These are phyloP conservation scores for Drosophila sordidula DNA, from an alignment of 2,888 invertebrate species.

Conservation along the genomic window DNA sequence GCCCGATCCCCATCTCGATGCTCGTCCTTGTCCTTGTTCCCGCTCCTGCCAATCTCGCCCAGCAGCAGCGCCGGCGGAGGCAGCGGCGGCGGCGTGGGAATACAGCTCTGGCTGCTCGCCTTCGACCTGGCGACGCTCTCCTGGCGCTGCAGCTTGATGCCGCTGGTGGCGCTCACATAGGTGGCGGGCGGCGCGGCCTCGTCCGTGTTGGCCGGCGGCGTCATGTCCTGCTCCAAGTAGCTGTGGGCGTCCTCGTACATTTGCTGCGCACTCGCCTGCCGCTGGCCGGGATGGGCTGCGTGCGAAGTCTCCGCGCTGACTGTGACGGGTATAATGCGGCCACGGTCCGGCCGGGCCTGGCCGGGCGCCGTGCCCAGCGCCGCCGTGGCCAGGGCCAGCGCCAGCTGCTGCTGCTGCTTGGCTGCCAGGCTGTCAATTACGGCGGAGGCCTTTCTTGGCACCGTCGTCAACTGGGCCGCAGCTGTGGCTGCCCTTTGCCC, in stretches of 20 bases:
- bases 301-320: conserved; percentile 51
- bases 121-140: conserved; percentile 23
- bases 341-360: not conserved
- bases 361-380: conserved; percentile 17
- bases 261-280: conserved; percentile 60
- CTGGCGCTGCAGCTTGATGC: conserved; percentile 69
- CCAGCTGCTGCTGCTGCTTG: conserved; percentile 75
- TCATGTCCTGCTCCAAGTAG: conserved; percentile 74
- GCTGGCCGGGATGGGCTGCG: conserved; percentile 22
- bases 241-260: conserved; percentile 80
- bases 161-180: conserved; percentile 62
- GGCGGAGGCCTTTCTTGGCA: conserved; percentile 50
- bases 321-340: conserved; percentile 69
- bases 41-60: conserved; percentile 43
- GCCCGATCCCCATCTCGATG: conserved; percentile 1
- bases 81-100: conserved; percentile 51
- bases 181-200: conserved; percentile 38
- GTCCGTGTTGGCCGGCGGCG: conserved; percentile 47
- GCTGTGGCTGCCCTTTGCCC: conserved; percentile 37
- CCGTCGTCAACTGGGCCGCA: conserved; percentile 21
- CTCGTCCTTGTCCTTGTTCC: not conserved
- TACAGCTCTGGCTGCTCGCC: conserved; percentile 13
- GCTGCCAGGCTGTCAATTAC: conserved; percentile 73
- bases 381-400: conserved; percentile 50
- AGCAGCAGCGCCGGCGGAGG: conserved; percentile 35